Percentiles rank a stretch among this genome's conserved stretches.
phyloP scores from a whole-genome alignment of 1,140 invertebrate species.

The Gonioctena quinquepunctata region DNA sequence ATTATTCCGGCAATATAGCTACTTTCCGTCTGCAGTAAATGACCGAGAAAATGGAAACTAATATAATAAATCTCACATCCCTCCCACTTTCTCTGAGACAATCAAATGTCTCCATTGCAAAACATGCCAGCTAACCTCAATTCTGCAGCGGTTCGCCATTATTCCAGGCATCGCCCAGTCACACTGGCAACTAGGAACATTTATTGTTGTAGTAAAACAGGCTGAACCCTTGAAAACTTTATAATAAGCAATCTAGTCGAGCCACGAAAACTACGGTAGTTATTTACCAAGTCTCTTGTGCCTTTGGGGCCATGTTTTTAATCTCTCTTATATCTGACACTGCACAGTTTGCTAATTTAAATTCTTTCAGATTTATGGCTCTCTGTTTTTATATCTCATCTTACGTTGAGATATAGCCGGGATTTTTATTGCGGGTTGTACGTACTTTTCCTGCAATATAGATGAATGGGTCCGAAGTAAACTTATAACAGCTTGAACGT shows the following conservation, averaged over 20 bases:
- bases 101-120: background rate
- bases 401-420: background rate
- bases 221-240: conserved; percentile 21
- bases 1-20: background rate
- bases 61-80: background rate
- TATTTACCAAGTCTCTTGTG: conserved; percentile 16
- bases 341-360: conserved; percentile 21
- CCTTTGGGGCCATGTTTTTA: conserved; percentile 20
- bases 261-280: conserved; percentile 20
- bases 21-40: background rate
- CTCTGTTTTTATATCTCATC: conserved; percentile 1
- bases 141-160: background rate
- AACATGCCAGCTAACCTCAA: background rate
- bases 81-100: background rate
- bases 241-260: conserved; percentile 21
- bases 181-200: conserved; percentile 6
- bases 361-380: conserved; percentile 12
- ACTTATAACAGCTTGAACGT: too few relatives aligned
- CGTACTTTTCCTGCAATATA: too few relatives aligned
- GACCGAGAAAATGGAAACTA: background rate
- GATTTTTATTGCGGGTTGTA: background rate
- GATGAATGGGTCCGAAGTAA: too few relatives aligned
- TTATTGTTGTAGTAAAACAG: conserved; percentile 19
- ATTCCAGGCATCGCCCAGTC: background rate
- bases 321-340: conserved; percentile 21